These are phyloP conservation scores for Eurois occulta DNA, from an alignment of 2,888 invertebrate species.

Conservation along the genomic window DNA sequence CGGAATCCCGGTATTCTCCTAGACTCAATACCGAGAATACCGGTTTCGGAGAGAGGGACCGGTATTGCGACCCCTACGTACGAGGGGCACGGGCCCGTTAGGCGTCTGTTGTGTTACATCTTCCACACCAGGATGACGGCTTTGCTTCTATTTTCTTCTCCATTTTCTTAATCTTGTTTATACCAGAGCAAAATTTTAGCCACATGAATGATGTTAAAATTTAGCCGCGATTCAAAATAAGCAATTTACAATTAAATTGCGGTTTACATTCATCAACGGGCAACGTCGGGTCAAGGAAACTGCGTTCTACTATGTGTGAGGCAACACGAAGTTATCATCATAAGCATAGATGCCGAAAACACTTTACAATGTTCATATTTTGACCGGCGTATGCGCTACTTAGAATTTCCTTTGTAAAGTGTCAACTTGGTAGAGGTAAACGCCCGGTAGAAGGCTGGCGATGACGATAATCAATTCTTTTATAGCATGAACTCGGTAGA, in stretches of 20 bases:
- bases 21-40: no score
- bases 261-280: slow-evolving; percentile 18
- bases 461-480: background rate
- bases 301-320: slow-evolving; percentile 20
- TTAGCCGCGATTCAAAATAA: slow-evolving; percentile 11
- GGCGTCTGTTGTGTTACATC: background rate
- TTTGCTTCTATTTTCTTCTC: background rate
- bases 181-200: background rate
- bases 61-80: no score
- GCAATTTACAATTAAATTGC: slow-evolving; percentile 8
- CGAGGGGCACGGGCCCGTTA: background rate
- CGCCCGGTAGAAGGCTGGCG: slow-evolving; percentile 18
- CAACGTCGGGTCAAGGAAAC: slow-evolving; percentile 52
- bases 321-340: slow-evolving; percentile 26
- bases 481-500: background rate
- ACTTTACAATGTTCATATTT: background rate
- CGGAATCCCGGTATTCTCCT: no score
- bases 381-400: slow-evolving; percentile 5
- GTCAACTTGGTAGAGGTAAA: slow-evolving; percentile 21
- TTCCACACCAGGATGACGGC: background rate
- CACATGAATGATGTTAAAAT: background rate
- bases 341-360: slow-evolving; percentile 2
- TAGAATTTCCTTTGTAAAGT: slow-evolving; percentile 7
- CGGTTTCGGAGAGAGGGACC: no score
- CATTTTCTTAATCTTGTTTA: background rate